Conservation (phyloP, 1,140 invertebrate species). For the Penaeus vannamei region DNA sequence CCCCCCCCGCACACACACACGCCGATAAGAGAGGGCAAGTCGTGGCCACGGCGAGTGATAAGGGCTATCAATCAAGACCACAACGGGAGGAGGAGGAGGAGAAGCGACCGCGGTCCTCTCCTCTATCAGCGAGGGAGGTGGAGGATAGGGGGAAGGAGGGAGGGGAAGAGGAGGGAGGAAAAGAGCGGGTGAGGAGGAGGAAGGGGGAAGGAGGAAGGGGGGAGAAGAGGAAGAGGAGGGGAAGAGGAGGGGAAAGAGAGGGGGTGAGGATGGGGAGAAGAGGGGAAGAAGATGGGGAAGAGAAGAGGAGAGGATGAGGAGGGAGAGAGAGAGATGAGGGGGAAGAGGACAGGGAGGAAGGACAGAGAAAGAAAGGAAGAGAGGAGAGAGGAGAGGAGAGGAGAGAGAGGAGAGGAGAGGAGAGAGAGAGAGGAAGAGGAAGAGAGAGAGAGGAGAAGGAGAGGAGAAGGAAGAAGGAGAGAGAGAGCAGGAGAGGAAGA, state of each 20-base stretch:
- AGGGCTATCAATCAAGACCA: no score
- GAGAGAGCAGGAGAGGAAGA: not conserved
- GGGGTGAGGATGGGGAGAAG: not conserved
- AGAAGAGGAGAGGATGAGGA: not conserved
- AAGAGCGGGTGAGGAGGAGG: no score
- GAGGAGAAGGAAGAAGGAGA: not conserved
- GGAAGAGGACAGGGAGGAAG: not conserved
- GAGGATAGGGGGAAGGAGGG: not conserved
- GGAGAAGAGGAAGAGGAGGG: not conserved
- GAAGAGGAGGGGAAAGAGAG: not conserved
- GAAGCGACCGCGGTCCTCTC: not conserved
- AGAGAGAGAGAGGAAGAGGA: not conserved
- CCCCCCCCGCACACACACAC: no score
- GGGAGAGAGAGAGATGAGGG: not conserved
- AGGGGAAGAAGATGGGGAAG: not conserved
- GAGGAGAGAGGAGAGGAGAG: not conserved
- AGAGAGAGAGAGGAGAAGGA: not conserved
- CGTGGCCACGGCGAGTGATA: no score
- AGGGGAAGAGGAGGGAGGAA: not conserved
- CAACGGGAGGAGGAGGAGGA: no score
- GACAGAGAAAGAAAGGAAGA: not conserved
- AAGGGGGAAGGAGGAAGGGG: not conserved
- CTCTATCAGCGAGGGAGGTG: conserved; percentile 6
- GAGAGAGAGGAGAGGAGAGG: not conserved
- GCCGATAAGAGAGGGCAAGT: no score